These are phyloP conservation scores for Unio delphinus DNA, from an alignment of 2,888 invertebrate genomes.

Conservation along the genomic window DNA sequence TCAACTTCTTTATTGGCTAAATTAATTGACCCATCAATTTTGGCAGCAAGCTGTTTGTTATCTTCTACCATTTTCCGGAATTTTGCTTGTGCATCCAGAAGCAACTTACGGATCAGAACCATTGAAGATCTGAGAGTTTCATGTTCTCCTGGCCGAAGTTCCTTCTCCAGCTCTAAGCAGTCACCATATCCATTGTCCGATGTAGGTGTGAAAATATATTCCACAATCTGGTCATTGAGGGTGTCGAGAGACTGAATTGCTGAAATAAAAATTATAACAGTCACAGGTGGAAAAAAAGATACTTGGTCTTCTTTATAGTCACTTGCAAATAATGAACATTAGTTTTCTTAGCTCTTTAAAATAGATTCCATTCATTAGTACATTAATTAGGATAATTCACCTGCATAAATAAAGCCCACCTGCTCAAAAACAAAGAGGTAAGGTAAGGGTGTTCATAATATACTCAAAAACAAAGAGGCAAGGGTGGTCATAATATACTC, in stretches of 20 bases:
- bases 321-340: too few species aligned
- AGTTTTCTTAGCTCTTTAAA: too few species aligned
- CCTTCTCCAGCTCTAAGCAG: conserved; percentile 44
- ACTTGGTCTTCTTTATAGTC: too few species aligned
- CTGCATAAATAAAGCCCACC: too few species aligned
- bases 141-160: conserved; percentile 68
- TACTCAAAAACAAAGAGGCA: too few species aligned
- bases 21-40: conserved; percentile 71
- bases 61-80: conserved; percentile 92
- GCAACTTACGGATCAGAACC: conserved; percentile 89
- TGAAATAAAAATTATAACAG: conserved; percentile 50
- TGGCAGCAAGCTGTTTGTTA: conserved; percentile 76
- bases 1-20: conserved; percentile 75
- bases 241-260: conserved; percentile 73
- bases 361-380: too few species aligned
- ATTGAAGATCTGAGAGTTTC: conserved; percentile 82
- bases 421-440: too few species aligned
- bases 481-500: too few species aligned
- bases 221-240: conserved; percentile 73
- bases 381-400: too few species aligned
- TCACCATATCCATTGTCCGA: conserved; percentile 14
- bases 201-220: conserved; percentile 68
- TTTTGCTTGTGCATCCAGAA: conserved; percentile 87
- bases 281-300: too few species aligned
- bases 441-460: too few species aligned